Percentiles rank a stretch among this genome's conserved stretches.
phyloP scores from a whole-genome alignment of 2,113 vertebrate species.

The Leucopternis melanops region DNA sequence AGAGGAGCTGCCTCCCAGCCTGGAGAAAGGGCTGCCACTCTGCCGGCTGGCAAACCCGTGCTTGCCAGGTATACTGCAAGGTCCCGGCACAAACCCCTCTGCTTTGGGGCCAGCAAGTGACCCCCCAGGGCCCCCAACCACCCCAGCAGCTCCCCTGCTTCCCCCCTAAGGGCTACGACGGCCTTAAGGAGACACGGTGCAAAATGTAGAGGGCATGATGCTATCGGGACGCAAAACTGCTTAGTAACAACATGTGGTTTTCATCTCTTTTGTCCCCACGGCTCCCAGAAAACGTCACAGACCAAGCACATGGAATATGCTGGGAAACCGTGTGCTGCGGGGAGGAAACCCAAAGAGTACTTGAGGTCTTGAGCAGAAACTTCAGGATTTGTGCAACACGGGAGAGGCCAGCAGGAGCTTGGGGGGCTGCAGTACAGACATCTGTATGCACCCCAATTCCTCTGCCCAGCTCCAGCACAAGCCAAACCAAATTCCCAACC shows the following conservation, averaged over 20 bases:
- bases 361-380: not conserved
- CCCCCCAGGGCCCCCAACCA: not conserved
- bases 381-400: not conserved
- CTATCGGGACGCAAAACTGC: not conserved
- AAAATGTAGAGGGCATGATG: not conserved
- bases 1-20: not conserved
- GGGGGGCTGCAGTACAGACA: not conserved
- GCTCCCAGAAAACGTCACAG: not conserved
- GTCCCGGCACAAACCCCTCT: not conserved
- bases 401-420: not conserved
- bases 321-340: accelerated
- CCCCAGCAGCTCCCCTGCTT: not conserved
- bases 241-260: not conserved
- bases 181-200: not conserved
- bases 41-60: not conserved
- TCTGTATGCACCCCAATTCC: not conserved
- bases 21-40: not conserved
- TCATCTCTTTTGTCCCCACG: not conserved
- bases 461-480: not conserved
- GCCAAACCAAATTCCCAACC: not conserved
- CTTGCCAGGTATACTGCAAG: not conserved
- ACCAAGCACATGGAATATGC: not conserved
- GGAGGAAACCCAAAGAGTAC: not conserved
- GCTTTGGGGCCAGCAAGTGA: not conserved
- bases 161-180: not conserved